Evolutionary conservation across 2,888 invertebrate species (phyloP), one percentile per base, ranked within the genome.

Genomic region (Agrenia bidenticulata): DNA sequence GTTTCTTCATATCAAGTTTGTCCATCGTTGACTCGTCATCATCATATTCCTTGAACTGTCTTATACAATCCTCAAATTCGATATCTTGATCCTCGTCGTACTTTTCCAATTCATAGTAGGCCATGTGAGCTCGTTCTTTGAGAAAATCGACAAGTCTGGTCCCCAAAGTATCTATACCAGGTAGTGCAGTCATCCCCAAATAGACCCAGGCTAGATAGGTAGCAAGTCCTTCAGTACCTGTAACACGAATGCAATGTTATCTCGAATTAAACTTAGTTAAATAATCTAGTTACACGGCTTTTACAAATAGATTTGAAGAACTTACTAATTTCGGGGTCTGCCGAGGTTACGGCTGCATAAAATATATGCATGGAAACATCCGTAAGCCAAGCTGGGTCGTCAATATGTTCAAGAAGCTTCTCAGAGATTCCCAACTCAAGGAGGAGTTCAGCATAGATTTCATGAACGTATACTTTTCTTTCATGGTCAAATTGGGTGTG

Each of bases 61-160:
- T 26, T 26, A 65, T 51, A 19, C 65, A 65, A 19, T 61, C 57
- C 26, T 65, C 65, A 61, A 65, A 65, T 24, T 65, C 65, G 17
- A 65, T 41, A 27, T 65, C 65, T 19, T 65, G 61, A 15, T 65
- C 65, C 24, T 65, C 65, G 39, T 65, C 61, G 15, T 61, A 65
- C 42, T 65, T 65, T 51, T 61, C 65, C 41, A 65, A 17, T 1
- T 65, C 65, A 15, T 50, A 13, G 4, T 64, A 59, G 4, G 64
- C 50, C 4, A 64, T 19, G 23, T 64, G 32, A 1, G 53, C 13
- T 26, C 64, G 54, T 1, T 32, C 60, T 24, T 59, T 58, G 19
- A 64, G 53, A 26, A 60, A 64, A 9, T 64, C 64, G 17, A 64
- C 50, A 0, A 64, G 60, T n/a, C 55, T 42, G 15, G 50, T 64